These are phyloP conservation scores for Edolisoma coerulescens DNA, from an alignment of 2,113 vertebrate species.

Conservation along the genomic window DNA sequence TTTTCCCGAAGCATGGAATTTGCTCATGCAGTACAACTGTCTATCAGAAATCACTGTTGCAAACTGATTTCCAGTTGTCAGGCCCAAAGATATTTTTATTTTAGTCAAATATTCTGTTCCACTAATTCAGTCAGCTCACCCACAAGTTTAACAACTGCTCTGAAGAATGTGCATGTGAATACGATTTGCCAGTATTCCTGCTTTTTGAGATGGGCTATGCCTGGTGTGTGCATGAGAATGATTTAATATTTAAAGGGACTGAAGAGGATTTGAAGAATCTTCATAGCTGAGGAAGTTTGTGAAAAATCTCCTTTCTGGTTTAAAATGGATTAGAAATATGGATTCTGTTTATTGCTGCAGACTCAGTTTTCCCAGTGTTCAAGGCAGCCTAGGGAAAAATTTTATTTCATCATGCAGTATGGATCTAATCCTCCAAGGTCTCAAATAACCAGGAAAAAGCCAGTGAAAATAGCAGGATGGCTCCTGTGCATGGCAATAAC, in stretches of 20 bases:
- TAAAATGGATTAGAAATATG: constrained; percentile 3
- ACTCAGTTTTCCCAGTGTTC: not conserved
- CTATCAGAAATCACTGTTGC: constrained; percentile 12
- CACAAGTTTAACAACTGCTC: not conserved
- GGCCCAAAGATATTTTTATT: not conserved
- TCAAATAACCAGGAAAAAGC: not conserved
- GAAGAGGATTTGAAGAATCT: constrained; percentile 8
- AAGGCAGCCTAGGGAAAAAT: not conserved
- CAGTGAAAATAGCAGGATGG: not conserved
- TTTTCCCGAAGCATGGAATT: not conserved
- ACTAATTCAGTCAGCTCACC: not conserved
- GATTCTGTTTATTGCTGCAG: not conserved
- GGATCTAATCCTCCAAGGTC: not conserved
- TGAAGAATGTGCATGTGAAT: not conserved
- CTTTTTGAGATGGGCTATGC: not conserved
- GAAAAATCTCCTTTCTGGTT: constrained; percentile 6
- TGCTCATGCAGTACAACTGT: not conserved
- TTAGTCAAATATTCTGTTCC: not conserved
- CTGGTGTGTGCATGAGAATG: not conserved
- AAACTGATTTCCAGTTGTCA: not conserved
- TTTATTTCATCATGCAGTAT: not conserved
- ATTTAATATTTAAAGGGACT: not conserved
- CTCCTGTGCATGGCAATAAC: not conserved
- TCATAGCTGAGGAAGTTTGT: not conserved
- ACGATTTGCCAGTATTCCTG: not conserved